Conservation (phyloP, 2,797 vertebrate genomes). For the Eulemur rubriventer region DNA sequence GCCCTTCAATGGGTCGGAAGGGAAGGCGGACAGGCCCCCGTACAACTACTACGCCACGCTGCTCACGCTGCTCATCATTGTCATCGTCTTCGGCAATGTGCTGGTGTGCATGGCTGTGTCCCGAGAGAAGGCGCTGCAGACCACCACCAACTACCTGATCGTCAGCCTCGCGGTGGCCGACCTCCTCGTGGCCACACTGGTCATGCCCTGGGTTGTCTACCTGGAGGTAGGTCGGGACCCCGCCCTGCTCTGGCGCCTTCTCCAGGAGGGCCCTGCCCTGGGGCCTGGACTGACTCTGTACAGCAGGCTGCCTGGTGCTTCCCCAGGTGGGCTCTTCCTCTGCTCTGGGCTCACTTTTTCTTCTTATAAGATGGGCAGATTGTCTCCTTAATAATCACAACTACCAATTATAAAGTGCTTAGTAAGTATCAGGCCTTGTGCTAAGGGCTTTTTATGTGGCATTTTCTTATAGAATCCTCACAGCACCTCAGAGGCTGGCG, state of each 20-base stretch:
- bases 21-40: slow-evolving; percentile 85
- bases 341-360: background rate
- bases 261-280: background rate
- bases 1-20: slow-evolving; percentile 89
- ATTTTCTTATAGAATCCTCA: background rate
- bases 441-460: background rate
- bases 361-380: background rate
- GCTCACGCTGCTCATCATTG: slow-evolving; percentile 96
- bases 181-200: slow-evolving; percentile 96
- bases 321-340: background rate
- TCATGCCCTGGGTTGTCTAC: slow-evolving; percentile 99
- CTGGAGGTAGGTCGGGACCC: slow-evolving; percentile 90
- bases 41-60: slow-evolving; percentile 99
- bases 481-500: background rate
- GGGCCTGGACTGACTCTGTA: background rate
- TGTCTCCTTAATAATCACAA: background rate
- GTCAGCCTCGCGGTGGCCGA: slow-evolving; percentile 98
- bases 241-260: background rate
- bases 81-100: slow-evolving; percentile 98
- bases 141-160: slow-evolving; percentile 99
- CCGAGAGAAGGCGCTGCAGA: slow-evolving; percentile 96
- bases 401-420: background rate
- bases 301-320: background rate
- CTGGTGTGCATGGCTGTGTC: slow-evolving; percentile 99
- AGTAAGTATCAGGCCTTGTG: accelerated